Evolutionary conservation across 2,113 vertebrate genomes (phyloP).

Genomic region (Tachuris rubrigastra): DNA sequence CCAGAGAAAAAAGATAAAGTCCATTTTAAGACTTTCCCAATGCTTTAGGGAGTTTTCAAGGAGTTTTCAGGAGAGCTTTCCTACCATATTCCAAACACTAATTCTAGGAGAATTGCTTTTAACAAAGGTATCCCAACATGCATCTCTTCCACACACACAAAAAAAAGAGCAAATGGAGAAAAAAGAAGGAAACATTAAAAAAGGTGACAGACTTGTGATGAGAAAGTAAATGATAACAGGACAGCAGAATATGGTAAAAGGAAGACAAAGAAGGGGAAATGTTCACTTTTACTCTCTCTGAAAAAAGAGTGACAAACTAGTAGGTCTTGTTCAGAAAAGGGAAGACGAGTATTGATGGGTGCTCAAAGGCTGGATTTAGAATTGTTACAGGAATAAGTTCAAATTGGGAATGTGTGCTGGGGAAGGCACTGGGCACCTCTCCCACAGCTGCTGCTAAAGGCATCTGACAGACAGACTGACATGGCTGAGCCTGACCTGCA

Average conservation of each 20-base stretch:
- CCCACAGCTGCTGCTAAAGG: neutral
- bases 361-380: neutral
- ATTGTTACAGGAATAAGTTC: neutral
- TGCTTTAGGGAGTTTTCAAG: too few relatives aligned
- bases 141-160: neutral
- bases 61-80: neutral
- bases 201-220: neutral
- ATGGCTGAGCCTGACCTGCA: neutral
- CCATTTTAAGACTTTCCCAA: neutral
- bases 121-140: neutral
- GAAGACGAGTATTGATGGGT: neutral
- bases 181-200: neutral
- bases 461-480: rapidly evolving
- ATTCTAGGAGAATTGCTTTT: neutral
- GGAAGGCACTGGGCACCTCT: neutral
- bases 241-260: neutral
- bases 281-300: neutral
- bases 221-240: neutral
- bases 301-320: neutral
- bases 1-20: neutral
- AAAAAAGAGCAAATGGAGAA: neutral
- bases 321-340: neutral
- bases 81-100: neutral
- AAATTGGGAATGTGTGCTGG: neutral
- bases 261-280: neutral